Conservation (phyloP, 2,797 vertebrate genomes). For the Cossypha polioptera region DNA sequence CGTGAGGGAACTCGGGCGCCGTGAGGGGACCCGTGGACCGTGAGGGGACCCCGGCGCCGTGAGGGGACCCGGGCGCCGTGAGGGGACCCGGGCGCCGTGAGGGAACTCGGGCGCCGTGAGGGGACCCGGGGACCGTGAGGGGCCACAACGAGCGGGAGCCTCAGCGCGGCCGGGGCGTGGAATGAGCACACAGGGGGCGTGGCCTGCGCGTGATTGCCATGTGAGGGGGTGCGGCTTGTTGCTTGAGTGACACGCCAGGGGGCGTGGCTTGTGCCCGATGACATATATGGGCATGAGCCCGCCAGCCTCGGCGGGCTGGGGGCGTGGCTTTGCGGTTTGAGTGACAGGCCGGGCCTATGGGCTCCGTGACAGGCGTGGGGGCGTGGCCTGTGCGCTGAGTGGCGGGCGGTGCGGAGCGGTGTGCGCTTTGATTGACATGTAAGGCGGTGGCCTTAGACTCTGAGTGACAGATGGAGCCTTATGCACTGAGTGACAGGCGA, state of each 20-base stretch:
- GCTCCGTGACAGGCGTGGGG: not conserved
- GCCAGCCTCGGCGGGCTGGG: not conserved
- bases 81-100: not conserved
- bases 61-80: not conserved
- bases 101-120: not conserved
- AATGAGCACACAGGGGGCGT: not conserved
- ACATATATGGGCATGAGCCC: not conserved
- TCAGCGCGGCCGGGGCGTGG: not conserved
- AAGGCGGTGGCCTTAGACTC: too few species aligned
- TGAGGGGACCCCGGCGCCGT: too few species aligned
- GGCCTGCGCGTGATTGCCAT: accelerated
- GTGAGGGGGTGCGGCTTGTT: not conserved
- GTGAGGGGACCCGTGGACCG: too few species aligned
- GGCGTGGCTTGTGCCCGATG: not conserved
- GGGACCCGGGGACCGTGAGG: not conserved
- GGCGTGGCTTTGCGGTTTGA: not conserved
- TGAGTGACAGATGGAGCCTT: not conserved
- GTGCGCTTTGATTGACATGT: not conserved
- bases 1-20: not conserved
- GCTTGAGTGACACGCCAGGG: accelerated
- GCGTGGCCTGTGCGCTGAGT: not conserved
- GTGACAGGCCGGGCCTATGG: not conserved
- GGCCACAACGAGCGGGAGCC: not conserved
- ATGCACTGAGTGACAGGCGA: not conserved
- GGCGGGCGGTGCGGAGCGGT: not conserved